phyloP scores from a whole-genome alignment of 2,797 vertebrate genomes.

The Monodelphis domestica region DNA sequence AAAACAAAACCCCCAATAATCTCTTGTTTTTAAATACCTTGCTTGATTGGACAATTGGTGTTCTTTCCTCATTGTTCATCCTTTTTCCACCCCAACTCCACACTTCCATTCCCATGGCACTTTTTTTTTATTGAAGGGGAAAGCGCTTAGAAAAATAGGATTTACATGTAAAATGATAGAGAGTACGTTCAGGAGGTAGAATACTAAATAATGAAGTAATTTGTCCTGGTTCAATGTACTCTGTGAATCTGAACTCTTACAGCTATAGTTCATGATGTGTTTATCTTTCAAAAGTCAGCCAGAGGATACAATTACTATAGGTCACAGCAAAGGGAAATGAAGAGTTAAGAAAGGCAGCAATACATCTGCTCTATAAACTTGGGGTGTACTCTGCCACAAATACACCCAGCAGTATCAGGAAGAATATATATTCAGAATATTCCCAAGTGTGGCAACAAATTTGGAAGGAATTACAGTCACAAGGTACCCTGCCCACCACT shows the following conservation, averaged over 20 bases:
- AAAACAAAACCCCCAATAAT: no score
- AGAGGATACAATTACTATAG: background rate
- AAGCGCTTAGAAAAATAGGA: background rate
- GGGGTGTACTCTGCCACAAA: background rate
- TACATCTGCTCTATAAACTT: background rate
- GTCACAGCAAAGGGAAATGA: background rate
- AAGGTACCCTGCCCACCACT: background rate
- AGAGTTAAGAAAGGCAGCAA: background rate
- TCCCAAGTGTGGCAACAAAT: background rate
- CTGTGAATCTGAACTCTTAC: background rate
- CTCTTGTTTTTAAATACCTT: no score
- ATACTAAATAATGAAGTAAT: background rate
- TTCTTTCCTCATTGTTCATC: background rate
- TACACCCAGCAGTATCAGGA: background rate
- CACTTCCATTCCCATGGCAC: background rate
- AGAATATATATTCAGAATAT: background rate
- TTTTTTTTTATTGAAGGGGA: background rate
- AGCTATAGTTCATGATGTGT: background rate
- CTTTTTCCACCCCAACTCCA: background rate
- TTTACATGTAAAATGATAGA: background rate
- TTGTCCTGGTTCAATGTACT: background rate
- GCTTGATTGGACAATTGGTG: background rate
- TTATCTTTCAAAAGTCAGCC: background rate
- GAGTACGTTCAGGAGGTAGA: background rate
- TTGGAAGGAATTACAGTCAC: background rate